Evolutionary conservation across 1,140 invertebrate species (phyloP), one percentile per base, ranked within the genome.

Genomic region (Ceratina japonica): DNA sequence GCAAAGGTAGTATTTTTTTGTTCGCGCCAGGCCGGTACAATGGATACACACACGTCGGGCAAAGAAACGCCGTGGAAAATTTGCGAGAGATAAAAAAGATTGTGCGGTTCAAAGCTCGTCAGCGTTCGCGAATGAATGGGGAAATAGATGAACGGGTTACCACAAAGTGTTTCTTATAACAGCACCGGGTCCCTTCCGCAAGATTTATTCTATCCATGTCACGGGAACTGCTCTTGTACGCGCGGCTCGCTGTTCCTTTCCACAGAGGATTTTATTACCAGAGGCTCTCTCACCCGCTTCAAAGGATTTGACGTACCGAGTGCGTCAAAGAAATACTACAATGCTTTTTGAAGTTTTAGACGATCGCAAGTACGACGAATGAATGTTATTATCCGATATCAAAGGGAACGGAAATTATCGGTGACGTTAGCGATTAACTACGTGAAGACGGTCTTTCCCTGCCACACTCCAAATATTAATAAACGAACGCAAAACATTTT

Each of bases 81-180:
- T 70, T 58, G 24, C 22, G 10, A 52, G 20, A 59, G 65, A 52
- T 22, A 31, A 71, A 18, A 37, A n/a, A n/a, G 49, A 77, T 63
- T 52, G 62, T 77, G 20, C 69, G 20, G 16, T 16, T 4, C 37
- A 27, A 72, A 71, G 22, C 18, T 24, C 22, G 1, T 31, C 58
- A 24, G 44, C 15, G 37, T 31, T 10, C n/a, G 24, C 16, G 66
- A 12, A 71, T 52, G 66, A 77, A 77, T 62, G 27, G 37, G 37
- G 24, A 62, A 71, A 77, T 54, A 51, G 56, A 77, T 71, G 66
- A 62, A 71, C 68, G 27, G 12, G 31, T 56, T n/a, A 37, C 24
- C 62, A 62, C 49, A 71, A 62, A 77, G 66, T 71, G 66, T 52
- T 27, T 71, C 75, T n/a, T 69, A n/a, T 76, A 69, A 76, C 56